Conservation (phyloP, 1,140 invertebrate species). For the Drosophila navojoa region DNA sequence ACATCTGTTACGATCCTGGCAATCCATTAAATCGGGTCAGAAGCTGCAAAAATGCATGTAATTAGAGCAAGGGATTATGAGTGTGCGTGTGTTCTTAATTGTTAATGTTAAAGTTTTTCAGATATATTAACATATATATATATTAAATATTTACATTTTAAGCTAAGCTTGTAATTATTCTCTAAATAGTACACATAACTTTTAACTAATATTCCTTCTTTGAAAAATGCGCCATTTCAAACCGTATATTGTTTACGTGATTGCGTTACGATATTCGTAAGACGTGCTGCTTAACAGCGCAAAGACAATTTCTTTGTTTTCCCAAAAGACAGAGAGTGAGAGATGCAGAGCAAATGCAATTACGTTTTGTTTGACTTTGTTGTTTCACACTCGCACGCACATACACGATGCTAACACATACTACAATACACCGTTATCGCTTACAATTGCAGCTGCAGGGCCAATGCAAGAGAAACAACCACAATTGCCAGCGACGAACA, state of each 20-base stretch:
- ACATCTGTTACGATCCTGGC: constrained; percentile 55
- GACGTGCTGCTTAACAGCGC: constrained; percentile 19
- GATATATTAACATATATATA: no score
- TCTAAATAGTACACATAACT: no score
- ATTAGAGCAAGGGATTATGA: constrained; percentile 53
- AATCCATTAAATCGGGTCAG: no score
- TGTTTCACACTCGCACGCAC: constrained; percentile 36
- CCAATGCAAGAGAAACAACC: constrained; percentile 40
- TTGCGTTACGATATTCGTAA: constrained; percentile 28
- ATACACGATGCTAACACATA: constrained; percentile 18
- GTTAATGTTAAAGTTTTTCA: background rate
- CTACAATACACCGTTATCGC: constrained; percentile 42
- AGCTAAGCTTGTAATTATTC: no score
- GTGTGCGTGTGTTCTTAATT: no score
- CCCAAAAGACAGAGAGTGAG: constrained; percentile 11
- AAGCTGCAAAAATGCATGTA: constrained; percentile 52
- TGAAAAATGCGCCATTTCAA: no score
- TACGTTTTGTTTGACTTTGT: constrained; percentile 53
- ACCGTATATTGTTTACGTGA: constrained; percentile 25
- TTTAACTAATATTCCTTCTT: no score
- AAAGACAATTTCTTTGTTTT: constrained; percentile 41
- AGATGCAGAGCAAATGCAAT: constrained; percentile 51
- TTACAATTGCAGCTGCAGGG: constrained; percentile 53
- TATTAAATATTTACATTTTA: no score
- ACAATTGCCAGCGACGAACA: constrained; percentile 27